Base-by-base conservation (phyloP, 2,888 invertebrate species). In the Odontothrips loti region DNA sequence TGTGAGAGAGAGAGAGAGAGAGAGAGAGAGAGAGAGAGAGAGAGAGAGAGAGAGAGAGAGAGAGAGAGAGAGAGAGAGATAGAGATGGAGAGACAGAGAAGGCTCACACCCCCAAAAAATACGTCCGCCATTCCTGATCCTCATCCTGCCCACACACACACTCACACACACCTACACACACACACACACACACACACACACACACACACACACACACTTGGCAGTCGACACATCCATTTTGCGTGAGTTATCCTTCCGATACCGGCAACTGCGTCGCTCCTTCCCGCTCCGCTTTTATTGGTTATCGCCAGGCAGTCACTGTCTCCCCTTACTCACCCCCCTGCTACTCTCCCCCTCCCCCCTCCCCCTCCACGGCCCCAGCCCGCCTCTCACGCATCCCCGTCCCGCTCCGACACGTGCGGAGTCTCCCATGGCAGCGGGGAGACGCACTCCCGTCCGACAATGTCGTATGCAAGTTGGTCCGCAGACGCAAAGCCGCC, bases 181-280 rank as follows among this genome's bases (percentile, higher is more conserved):
- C 34, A 43, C 34, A 43, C 34, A 43, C 34, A 43, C 34, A 43
- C 34, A 43, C 34, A 43, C 34, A 43, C 34, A 43, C 34, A 43
- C 34, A 43, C 34, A 43, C 34, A 43, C 34, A 43, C 34, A 43
- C 34, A 43, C 58, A 58, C 58, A 58, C 58, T 58, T n/a, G 58
- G 68, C 68, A 75, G 68, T 75, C 68, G 68, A 75, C 68, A 75
- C 68, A 75, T 75, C 68, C 68, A 75, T 75, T 75, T 75, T 75
- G 68, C 68, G 68, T 75, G 68, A 75, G 68, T 75, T 75, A 75
- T 75, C 68, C 68, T 75, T 75, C 68, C 68, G 68, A 75, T 75
- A 75, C 34, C 34, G 34, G 34, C 34, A 43, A 43, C 68, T 23
- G 68, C 68, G 68, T 12, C 27, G 68, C 68, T 58, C n/a, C 58